These are phyloP conservation scores for Aphyosemion australe DNA, from an alignment of 2,113 vertebrate species.

Conservation along the genomic window DNA sequence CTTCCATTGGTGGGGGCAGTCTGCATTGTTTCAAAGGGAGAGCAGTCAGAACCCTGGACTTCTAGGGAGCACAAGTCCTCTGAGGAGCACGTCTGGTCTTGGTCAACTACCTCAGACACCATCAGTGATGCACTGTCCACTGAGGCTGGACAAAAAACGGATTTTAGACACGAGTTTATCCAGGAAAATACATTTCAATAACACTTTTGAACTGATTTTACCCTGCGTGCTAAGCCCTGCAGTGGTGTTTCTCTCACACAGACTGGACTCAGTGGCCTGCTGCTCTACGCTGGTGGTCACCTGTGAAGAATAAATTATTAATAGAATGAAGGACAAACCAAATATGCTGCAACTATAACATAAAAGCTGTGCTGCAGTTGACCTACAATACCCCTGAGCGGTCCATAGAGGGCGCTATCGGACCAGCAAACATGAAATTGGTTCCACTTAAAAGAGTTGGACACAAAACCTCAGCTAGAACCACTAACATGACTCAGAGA, in stretches of 20 bases:
- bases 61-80: constrained; percentile 88
- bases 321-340: too few relatives aligned
- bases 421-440: constrained; percentile 21
- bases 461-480: constrained; percentile 19
- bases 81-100: constrained; percentile 83
- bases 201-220: constrained; percentile 48
- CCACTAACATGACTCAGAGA: not conserved
- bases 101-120: constrained; percentile 83
- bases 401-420: constrained; percentile 62
- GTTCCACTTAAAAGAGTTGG: not conserved
- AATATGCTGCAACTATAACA: not conserved
- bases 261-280: constrained; percentile 81
- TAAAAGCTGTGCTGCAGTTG: not conserved
- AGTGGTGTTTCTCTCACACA: constrained; percentile 80
- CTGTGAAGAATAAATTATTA: constrained; percentile 62
- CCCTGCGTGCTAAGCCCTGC: constrained; percentile 88
- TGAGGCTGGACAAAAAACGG: constrained; percentile 71
- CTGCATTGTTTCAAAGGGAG: constrained; percentile 75
- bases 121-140: constrained; percentile 84
- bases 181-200: not conserved
- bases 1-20: constrained; percentile 73
- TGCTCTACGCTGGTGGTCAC: constrained; percentile 78
- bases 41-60: constrained; percentile 85
- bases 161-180: not conserved
- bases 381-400: constrained; percentile 15